A percentile compares a stretch with the other conserved stretches of the same genome.
phyloP scores from a whole-genome alignment of 2,113 vertebrate species.

The Vombatus ursinus region DNA sequence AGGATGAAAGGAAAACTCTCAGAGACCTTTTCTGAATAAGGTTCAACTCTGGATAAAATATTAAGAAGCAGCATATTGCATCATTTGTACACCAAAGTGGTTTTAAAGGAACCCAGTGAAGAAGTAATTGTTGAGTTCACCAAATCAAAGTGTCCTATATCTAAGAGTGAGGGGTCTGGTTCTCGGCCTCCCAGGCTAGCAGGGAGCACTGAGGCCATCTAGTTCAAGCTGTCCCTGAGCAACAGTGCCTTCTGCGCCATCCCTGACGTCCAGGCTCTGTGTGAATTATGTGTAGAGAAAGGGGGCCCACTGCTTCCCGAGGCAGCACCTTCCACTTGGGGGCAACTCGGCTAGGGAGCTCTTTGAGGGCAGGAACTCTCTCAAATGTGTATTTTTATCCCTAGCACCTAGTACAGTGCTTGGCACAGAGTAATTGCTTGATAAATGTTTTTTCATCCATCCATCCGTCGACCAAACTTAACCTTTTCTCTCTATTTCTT shows the following conservation, averaged over 20 bases:
- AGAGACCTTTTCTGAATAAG: neutral
- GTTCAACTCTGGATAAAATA: neutral
- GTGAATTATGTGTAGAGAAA: neutral
- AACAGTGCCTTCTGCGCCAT: neutral
- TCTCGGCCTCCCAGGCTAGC: neutral
- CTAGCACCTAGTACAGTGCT: neutral
- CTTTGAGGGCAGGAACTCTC: neutral
- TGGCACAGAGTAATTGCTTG: neutral
- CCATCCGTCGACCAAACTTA: neutral
- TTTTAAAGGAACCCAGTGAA: constrained; percentile 13
- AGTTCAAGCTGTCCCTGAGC: neutral
- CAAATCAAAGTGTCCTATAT: neutral
- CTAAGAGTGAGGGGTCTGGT: neutral
- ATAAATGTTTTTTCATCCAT: neutral
- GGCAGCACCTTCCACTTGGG: neutral
- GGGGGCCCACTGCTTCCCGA: neutral
- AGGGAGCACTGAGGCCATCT: neutral
- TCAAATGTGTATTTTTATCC: neutral
- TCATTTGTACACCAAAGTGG: neutral
- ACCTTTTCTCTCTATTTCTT: neutral
- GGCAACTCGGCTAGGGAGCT: neutral
- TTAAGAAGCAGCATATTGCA: neutral
- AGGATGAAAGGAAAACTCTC: neutral
- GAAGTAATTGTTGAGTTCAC: neutral
- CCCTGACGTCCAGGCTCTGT: neutral